Conservation (phyloP, 1,140 invertebrate species). For the Penaeus japonicus region DNA sequence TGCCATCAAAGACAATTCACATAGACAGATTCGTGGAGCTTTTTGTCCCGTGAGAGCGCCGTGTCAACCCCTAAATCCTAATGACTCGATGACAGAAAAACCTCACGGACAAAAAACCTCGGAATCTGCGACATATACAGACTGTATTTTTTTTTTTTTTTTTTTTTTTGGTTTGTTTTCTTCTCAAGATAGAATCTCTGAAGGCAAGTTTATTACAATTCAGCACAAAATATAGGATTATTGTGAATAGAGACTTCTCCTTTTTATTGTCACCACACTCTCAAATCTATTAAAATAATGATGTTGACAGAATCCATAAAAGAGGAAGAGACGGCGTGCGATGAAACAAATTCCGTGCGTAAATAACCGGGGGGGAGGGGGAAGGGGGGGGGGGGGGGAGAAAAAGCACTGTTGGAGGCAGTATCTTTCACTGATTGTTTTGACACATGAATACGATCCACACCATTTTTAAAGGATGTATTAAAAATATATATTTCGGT, state of each 20-base stretch:
- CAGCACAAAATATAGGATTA: background rate
- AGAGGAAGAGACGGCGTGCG: background rate
- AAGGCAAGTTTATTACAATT: conserved; percentile 27
- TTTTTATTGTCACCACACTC: background rate
- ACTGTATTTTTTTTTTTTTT: background rate
- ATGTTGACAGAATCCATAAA: background rate
- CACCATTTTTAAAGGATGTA: too few species aligned
- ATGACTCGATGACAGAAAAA: background rate
- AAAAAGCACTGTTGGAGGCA: too few species aligned
- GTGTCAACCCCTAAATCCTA: too few species aligned
- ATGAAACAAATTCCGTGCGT: too few species aligned
- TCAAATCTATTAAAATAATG: background rate
- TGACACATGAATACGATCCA: too few species aligned
- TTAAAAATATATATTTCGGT: too few species aligned
- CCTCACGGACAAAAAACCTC: background rate
- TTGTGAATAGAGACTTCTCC: background rate
- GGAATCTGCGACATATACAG: conserved; percentile 28
- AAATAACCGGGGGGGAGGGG: too few species aligned
- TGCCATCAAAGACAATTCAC: conserved; percentile 55
- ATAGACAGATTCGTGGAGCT: conserved; percentile 41
- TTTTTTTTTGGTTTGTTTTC: background rate
- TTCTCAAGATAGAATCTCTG: background rate
- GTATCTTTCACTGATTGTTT: too few species aligned
- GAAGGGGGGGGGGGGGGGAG: too few species aligned
- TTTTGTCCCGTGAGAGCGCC: conserved; percentile 2